These are phyloP conservation scores for Pachypanchax playfairii DNA, from an alignment of 2,113 vertebrate genomes.

Conservation along the genomic window DNA sequence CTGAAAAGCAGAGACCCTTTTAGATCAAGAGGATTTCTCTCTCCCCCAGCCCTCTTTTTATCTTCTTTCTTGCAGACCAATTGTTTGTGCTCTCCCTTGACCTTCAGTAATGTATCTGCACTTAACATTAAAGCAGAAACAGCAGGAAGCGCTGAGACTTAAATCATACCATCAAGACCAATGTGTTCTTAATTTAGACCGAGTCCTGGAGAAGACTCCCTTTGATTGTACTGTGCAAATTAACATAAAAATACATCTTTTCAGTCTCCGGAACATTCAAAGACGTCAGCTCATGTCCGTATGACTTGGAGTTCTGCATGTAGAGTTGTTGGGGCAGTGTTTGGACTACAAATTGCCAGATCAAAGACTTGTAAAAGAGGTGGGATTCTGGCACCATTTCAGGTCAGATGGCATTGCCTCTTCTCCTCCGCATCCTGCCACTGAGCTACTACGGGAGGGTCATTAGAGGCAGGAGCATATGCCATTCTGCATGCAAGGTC, in stretches of 20 bases:
- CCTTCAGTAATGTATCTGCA: constrained; percentile 55
- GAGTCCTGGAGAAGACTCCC: constrained; percentile 8
- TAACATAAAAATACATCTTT: neutral
- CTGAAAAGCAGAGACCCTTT: constrained; percentile 43
- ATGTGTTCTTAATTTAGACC: constrained; percentile 32
- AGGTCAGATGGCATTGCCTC: constrained; percentile 56
- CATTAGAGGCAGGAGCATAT: constrained; percentile 74
- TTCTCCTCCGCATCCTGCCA: constrained; percentile 41
- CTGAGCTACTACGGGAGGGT: constrained; percentile 53
- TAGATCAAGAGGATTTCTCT: constrained; percentile 49
- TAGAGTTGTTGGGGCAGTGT: constrained; percentile 10
- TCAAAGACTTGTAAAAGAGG: constrained; percentile 61
- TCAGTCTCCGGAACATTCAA: neutral
- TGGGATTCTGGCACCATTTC: constrained; percentile 51
- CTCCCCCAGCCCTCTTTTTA: constrained; percentile 3
- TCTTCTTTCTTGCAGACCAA: constrained; percentile 4
- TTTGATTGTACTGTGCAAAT: constrained; percentile 17
- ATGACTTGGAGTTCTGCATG: neutral
- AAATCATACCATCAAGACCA: constrained; percentile 29
- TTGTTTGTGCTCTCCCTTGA: constrained; percentile 46
- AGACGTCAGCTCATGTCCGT: constrained; percentile 2
- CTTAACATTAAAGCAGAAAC: constrained; percentile 47
- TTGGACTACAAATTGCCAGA: constrained; percentile 67
- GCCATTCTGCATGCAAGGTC: constrained; percentile 60
- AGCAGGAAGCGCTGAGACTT: constrained; percentile 1